Conservation (phyloP, 2,888 invertebrate species). For the Liposcelis brunnea region DNA sequence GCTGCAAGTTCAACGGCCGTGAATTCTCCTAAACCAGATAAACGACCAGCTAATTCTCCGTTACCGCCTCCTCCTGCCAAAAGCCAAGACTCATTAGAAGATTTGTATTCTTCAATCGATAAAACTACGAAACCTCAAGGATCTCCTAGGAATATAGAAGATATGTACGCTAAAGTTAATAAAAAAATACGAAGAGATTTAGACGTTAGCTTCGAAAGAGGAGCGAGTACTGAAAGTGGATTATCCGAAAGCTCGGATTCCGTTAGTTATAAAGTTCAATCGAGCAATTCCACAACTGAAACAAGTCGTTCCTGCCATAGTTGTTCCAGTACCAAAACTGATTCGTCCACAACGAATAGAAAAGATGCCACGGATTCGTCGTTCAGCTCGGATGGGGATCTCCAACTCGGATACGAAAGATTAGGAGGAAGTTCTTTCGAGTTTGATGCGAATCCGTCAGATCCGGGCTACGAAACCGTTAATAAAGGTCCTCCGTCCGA, state of each 20-base stretch:
- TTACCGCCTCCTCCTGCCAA: conserved; percentile 57
- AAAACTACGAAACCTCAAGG: too few species aligned
- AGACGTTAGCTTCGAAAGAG: conserved; percentile 22
- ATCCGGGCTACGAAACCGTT: conserved; percentile 25
- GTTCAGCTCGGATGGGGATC: conserved; percentile 1
- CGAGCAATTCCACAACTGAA: conserved; percentile 8
- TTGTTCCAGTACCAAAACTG: background rate
- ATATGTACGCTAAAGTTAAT: conserved; percentile 78
- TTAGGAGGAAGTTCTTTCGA: conserved; percentile 1
- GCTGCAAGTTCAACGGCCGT: conserved; percentile 53
- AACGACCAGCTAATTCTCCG: conserved; percentile 77
- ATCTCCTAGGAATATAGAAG: conserved; percentile 45
- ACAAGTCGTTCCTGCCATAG: background rate
- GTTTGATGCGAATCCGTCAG: conserved; percentile 10
- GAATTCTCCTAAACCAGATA: conserved; percentile 73
- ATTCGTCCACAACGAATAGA: background rate
- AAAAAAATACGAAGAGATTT: conserved; percentile 37
- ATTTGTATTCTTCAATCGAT: too few species aligned
- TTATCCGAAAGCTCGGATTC: conserved; percentile 3
- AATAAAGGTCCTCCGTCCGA: conserved; percentile 12
- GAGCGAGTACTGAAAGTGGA: conserved; percentile 2
- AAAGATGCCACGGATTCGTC: conserved; percentile 2
- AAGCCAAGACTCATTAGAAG: conserved; percentile 17
- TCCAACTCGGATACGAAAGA: conserved; percentile 1
- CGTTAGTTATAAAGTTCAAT: conserved; percentile 3